These are phyloP conservation scores for Drosophila repletoides DNA, from an alignment of 1,140 invertebrate genomes.

Conservation along the genomic window DNA sequence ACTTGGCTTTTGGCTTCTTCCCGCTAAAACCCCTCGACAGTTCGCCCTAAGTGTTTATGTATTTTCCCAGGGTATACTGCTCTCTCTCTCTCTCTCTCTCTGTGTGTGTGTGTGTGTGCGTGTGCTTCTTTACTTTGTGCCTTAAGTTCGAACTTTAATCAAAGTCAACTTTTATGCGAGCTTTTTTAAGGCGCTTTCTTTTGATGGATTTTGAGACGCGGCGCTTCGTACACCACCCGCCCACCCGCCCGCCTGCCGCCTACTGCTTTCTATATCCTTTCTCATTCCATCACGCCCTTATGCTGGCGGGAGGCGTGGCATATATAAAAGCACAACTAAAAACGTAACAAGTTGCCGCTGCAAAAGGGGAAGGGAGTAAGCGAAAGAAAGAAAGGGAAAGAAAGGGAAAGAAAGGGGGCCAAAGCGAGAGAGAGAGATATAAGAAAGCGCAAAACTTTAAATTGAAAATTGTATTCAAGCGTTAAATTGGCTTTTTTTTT, in stretches of 20 bases:
- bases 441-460: constrained; percentile 78
- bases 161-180: constrained; percentile 78
- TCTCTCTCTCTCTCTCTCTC: background rate
- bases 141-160: constrained; percentile 75
- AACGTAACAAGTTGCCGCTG: constrained; percentile 48
- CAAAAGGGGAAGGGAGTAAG: too few species aligned
- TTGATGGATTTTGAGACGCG: constrained; percentile 67
- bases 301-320: constrained; percentile 16
- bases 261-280: constrained; percentile 23
- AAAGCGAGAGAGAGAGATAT: constrained; percentile 16
- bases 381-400: background rate
- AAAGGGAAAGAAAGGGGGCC: background rate
- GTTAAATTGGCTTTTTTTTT: constrained; percentile 80
- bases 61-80: constrained; percentile 13
- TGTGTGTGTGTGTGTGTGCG: constrained; percentile 24
- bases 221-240: background rate
- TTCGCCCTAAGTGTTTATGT: constrained; percentile 59
- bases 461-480: constrained; percentile 81
- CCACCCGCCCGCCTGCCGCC: too few species aligned
- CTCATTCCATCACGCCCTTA: constrained; percentile 8
- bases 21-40: too few species aligned
- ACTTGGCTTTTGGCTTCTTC: constrained; percentile 76
- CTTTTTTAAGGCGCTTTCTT: constrained; percentile 59
- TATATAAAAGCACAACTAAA: constrained; percentile 36
- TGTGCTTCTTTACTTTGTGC: constrained; percentile 49